These are phyloP conservation scores for Neoaliturus tenellus DNA, from an alignment of 2,888 invertebrate genomes.

Conservation along the genomic window DNA sequence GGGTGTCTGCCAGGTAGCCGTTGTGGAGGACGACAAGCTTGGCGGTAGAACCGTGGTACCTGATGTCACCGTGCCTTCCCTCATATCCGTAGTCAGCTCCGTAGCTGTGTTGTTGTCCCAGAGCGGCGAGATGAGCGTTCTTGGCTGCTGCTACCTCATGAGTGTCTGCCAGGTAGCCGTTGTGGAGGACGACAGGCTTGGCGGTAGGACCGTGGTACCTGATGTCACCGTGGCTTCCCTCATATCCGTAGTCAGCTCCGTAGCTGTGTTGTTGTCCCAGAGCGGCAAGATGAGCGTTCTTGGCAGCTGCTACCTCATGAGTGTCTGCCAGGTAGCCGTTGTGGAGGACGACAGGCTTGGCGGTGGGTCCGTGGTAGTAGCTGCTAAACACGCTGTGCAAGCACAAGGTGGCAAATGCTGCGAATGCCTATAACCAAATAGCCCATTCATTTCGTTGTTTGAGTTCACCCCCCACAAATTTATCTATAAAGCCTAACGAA, in stretches of 20 bases:
- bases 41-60: constrained; percentile 18
- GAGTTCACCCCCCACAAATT: no score
- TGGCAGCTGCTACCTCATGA: constrained; percentile 43
- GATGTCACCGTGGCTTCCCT: neutral
- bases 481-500: no score
- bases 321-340: constrained; percentile 42
- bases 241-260: neutral
- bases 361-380: constrained; percentile 16
- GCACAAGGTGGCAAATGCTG: neutral
- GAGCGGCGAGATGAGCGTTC: constrained; percentile 28
- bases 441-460: no score
- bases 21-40: constrained; percentile 24
- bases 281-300: constrained; percentile 42
- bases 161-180: neutral
- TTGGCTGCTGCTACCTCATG: constrained; percentile 36
- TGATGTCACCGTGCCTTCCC: no score
- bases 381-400: neutral
- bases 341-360: constrained; percentile 20
- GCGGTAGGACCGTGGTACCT: constrained; percentile 32
- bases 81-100: no score
- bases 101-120: no score
- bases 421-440: neutral
- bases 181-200: neutral
- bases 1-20: constrained; percentile 33
- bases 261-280: constrained; percentile 1